Conservation (phyloP, 2,797 vertebrate genomes). For the Pseudotriccus pelzelni region DNA sequence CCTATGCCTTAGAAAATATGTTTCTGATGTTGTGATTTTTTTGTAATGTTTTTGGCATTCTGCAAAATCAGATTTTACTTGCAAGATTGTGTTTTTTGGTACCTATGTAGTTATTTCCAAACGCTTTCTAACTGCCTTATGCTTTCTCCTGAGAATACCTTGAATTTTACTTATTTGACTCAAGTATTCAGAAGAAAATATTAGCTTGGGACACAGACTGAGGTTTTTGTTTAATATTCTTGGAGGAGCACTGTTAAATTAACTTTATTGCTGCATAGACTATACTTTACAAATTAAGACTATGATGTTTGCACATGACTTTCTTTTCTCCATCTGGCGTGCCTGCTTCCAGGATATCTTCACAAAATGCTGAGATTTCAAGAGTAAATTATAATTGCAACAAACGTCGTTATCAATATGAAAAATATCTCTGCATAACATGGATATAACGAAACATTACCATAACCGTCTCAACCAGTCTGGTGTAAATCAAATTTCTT, state of each 20-base stretch:
- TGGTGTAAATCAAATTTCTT: not conserved
- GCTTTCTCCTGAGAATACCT: not conserved
- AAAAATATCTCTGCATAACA: not conserved
- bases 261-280: not conserved
- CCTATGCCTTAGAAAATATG: not conserved
- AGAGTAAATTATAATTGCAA: not conserved
- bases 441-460: not conserved
- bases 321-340: not conserved
- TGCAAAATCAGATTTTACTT: not conserved
- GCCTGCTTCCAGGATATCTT: not conserved
- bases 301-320: not conserved
- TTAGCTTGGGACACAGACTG: not conserved
- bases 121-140: not conserved
- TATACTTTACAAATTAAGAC: not conserved
- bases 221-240: not conserved
- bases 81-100: not conserved
- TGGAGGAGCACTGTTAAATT: not conserved
- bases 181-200: not conserved
- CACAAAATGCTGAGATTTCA: not conserved
- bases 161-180: not conserved
- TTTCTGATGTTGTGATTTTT: not conserved
- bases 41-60: not conserved
- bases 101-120: not conserved
- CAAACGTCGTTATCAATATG: not conserved
- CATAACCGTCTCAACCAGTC: not conserved